A percentile compares a stretch with the other conserved stretches of the same genome.
These are phyloP conservation scores for Alca torda DNA, from an alignment of 2,797 vertebrate genomes.

Conservation along the genomic window DNA sequence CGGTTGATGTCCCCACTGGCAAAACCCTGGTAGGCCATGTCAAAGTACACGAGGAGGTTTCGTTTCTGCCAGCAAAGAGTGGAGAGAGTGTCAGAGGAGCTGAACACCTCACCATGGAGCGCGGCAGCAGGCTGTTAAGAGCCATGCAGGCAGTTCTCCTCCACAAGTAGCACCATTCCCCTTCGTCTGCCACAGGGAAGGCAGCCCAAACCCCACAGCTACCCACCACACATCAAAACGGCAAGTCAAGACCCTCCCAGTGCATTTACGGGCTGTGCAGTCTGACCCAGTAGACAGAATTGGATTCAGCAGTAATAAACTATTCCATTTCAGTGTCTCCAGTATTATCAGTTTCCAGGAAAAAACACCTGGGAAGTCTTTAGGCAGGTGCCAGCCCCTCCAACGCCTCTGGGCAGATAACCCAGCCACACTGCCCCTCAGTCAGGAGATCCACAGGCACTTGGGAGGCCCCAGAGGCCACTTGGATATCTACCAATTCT, in stretches of 20 bases:
- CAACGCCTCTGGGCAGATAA: neutral
- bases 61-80: conserved; percentile 82
- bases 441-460: neutral
- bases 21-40: conserved; percentile 99
- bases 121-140: neutral
- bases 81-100: neutral
- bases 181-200: neutral
- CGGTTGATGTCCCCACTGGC: conserved; percentile 94
- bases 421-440: neutral
- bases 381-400: neutral
- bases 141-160: neutral
- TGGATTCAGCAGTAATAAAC: neutral
- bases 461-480: neutral
- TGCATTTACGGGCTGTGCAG: neutral
- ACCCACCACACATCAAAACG: neutral
- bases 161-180: neutral
- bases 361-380: neutral
- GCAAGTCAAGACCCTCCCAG: neutral
- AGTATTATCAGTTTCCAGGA: neutral
- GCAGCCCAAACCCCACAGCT: neutral
- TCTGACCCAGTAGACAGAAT: neutral
- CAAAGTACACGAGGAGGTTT: conserved; percentile 94
- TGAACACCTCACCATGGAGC: neutral
- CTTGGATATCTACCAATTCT: neutral
- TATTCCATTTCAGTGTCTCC: neutral